These are phyloP conservation scores for Mythimna ferrago DNA, from an alignment of 2,888 invertebrate species.

Conservation along the genomic window DNA sequence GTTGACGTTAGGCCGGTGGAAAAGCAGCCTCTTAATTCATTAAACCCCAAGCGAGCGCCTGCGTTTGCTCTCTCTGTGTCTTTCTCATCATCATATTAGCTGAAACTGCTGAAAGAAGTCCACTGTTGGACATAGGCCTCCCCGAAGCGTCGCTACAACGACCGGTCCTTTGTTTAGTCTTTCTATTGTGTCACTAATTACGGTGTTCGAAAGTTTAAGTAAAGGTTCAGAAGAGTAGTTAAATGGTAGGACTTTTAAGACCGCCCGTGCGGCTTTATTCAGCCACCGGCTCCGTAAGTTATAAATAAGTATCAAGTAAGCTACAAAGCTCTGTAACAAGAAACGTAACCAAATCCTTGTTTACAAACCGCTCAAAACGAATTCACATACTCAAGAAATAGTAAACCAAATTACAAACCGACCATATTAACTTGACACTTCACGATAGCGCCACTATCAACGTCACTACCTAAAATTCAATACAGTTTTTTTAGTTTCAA, in stretches of 20 bases:
- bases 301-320: conserved; percentile 7
- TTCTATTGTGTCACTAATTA: no score
- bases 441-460: conserved; percentile 21
- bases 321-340: conserved; percentile 1
- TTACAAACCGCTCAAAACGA: conserved; percentile 20
- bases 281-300: neutral
- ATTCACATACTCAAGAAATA: conserved; percentile 31
- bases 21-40: no score
- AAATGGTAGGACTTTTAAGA: neutral
- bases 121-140: no score
- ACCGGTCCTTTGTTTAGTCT: no score
- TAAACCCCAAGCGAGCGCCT: no score
- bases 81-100: no score
- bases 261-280: neutral
- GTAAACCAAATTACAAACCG: conserved; percentile 9
- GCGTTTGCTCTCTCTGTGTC: no score
- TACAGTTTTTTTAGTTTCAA: conserved; percentile 1
- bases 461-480: conserved; percentile 5
- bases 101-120: no score
- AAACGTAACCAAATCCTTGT: conserved; percentile 36
- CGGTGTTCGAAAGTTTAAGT: no score
- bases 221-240: no score
- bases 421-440: neutral
- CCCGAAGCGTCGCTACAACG: no score
- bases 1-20: no score